phyloP scores from a whole-genome alignment of 2,888 invertebrate genomes.

The Bombylius major region DNA sequence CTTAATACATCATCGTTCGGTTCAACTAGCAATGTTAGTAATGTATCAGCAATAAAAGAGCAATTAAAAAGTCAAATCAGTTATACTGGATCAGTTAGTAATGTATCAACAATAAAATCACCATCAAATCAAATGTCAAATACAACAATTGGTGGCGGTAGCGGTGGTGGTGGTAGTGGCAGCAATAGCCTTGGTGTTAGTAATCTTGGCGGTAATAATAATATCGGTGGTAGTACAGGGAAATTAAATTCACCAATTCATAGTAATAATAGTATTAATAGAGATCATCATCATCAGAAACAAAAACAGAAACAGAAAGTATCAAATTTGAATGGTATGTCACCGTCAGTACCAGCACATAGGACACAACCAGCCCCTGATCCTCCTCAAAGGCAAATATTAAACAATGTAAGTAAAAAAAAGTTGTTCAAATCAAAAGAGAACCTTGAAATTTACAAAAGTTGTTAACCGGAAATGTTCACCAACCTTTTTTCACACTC shows the following conservation, averaged over 20 bases:
- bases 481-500: too few relatives aligned
- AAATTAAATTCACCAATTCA: slow-evolving; percentile 2
- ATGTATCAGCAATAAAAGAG: slow-evolving; percentile 30
- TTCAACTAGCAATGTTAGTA: slow-evolving; percentile 18
- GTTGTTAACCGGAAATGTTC: too few relatives aligned
- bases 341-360: slow-evolving; percentile 36
- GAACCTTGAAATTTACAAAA: too few relatives aligned
- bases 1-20: slow-evolving; percentile 8
- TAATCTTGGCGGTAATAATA: not conserved
- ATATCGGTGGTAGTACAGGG: not conserved
- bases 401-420: slow-evolving; percentile 25
- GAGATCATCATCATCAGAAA: not conserved
- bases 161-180: too few relatives aligned
- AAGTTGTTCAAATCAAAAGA: too few relatives aligned
- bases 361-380: slow-evolving; percentile 35
- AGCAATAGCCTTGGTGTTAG: not conserved
- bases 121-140: slow-evolving; percentile 13
- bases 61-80: slow-evolving; percentile 28
- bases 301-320: not conserved
- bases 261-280: not conserved
- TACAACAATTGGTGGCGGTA: not conserved
- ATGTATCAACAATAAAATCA: slow-evolving; percentile 21
- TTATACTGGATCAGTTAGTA: slow-evolving; percentile 16
- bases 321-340: slow-evolving; percentile 23
- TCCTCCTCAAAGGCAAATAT: slow-evolving; percentile 32